Percentiles rank a stretch among this genome's conserved stretches.
phyloP scores from a whole-genome alignment of 1,140 invertebrate genomes.

The Vanessa atalanta region DNA sequence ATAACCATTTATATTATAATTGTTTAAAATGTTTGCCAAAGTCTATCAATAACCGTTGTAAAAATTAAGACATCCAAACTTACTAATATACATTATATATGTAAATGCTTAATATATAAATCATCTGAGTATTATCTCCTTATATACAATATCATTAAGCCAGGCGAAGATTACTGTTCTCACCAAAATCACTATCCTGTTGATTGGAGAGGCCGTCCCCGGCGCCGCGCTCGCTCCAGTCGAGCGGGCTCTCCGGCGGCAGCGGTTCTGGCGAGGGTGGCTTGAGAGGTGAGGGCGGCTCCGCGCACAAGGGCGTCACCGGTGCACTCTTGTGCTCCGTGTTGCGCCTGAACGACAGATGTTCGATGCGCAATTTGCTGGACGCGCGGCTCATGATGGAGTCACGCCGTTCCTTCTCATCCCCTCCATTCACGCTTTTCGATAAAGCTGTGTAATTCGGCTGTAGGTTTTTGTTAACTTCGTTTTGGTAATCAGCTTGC shows the following conservation, averaged over 20 bases:
- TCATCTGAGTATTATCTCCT: too few species aligned
- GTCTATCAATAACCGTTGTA: too few species aligned
- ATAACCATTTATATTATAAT: too few species aligned
- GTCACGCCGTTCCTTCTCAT: slow-evolving; percentile 66
- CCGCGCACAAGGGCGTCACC: slow-evolving; percentile 55
- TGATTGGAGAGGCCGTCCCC: slow-evolving; percentile 92
- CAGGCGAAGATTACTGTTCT: slow-evolving; percentile 6
- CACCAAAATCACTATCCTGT: slow-evolving; percentile 89
- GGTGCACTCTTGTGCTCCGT: slow-evolving; percentile 65
- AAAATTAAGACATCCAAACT: too few species aligned
- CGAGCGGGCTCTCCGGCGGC: slow-evolving; percentile 87
- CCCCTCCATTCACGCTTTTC: slow-evolving; percentile 66
- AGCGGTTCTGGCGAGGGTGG: slow-evolving; percentile 78
- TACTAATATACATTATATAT: too few species aligned
- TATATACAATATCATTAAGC: background rate
- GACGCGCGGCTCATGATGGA: slow-evolving; percentile 74
- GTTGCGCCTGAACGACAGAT: slow-evolving; percentile 66
- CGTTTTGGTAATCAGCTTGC: slow-evolving; percentile 82
- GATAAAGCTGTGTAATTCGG: slow-evolving; percentile 70
- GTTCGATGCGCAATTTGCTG: slow-evolving; percentile 73
- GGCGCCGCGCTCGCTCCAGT: slow-evolving; percentile 88
- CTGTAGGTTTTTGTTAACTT: slow-evolving; percentile 74
- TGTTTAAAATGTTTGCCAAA: too few species aligned
- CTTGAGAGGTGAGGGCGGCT: slow-evolving; percentile 77
- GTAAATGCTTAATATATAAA: too few species aligned